Percentiles rank a stretch among this genome's conserved stretches.
These are phyloP conservation scores for Parochlus steinenii DNA, from an alignment of 2,888 invertebrate genomes.

Conservation along the genomic window DNA sequence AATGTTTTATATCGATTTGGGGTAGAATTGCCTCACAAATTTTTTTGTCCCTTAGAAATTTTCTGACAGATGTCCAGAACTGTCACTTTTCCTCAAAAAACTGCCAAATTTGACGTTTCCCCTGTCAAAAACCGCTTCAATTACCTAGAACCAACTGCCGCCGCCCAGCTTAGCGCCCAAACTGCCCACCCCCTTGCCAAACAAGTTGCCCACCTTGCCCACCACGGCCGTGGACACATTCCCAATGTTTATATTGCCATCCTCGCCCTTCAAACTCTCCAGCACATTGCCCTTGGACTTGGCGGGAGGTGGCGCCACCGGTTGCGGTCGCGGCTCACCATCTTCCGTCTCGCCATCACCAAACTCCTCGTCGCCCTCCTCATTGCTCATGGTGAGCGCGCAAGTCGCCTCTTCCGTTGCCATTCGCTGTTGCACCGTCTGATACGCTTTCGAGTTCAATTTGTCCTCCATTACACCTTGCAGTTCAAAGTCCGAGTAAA, in stretches of 20 bases:
- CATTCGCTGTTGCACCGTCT: conserved; percentile 82
- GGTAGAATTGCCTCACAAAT: too few relatives aligned
- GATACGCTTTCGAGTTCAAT: conserved; percentile 88
- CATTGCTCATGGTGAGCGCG: conserved; percentile 67
- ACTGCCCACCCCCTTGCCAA: conserved; percentile 81
- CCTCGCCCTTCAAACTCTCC: conserved; percentile 35
- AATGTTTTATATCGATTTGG: too few relatives aligned
- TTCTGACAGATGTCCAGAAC: too few relatives aligned
- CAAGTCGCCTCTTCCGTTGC: conserved; percentile 94
- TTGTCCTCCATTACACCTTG: conserved; percentile 98
- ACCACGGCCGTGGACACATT: conserved; percentile 73
- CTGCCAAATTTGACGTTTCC: too few relatives aligned
- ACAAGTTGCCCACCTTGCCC: conserved; percentile 75
- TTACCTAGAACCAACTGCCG: conserved; percentile 74
- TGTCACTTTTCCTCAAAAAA: too few relatives aligned
- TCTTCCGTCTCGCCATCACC: conserved; percentile 36
- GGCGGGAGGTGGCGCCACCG: conserved; percentile 25
- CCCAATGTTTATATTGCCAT: conserved; percentile 56
- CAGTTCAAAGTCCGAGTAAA: conserved; percentile 96
- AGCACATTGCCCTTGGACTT: too few relatives aligned
- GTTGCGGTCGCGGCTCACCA: conserved; percentile 24
- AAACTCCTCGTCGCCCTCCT: conserved; percentile 46
- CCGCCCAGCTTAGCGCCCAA: conserved; percentile 77
- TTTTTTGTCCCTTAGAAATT: too few relatives aligned
- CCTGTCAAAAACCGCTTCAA: too few relatives aligned